Base-by-base conservation (phyloP, 2,113 vertebrate species). In the Irena cyanogastra region DNA sequence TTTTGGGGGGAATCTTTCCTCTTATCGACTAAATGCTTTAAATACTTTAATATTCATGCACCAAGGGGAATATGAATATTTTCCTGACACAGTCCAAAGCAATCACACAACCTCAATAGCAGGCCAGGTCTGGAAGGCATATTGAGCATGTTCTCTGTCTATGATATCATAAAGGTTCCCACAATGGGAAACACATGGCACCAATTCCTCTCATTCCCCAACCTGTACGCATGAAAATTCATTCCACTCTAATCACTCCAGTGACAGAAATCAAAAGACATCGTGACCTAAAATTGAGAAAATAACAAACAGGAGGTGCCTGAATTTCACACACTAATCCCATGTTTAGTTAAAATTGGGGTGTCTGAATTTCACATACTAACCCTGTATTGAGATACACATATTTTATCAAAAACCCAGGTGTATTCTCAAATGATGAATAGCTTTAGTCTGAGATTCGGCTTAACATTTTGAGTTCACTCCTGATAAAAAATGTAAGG, bases 61-160 rank as follows among this genome's bases (percentile, higher is more conserved):
- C 70, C 42, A 68, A 83, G 15, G 52, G 79, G 88, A 93, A 92
- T 82, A 79, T 7, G 52, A 84, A 60, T 69, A 74, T 56, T 59
- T 49, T 60, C 89, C 91, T 74, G 79, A 86, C 82, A 65, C 45
- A 91, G 64, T 77, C 85, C 63, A 63, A 93, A 91, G 10, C 50
- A 80, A 95, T 95, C 94, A 76, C 39, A 61, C 54, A 77, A 72
- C 63, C 77, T 71, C 15, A 91, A 85, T 5, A 69, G 54, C 71
- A 91, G 42, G 78, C 93, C 78, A 94, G 22, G 96, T 97, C 97
- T 97, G 96, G 95, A 97, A 97, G 94, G 94, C 95, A 97, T 96
- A 95, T 92, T 93, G 94, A 95, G 91, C 91, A 52, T 96, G 96
- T 96, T 96, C 94, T 74, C 87, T 13, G 23, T 69, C 2, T 3